Conservation (phyloP, 1,140 invertebrate species). For the Solen grandis region DNA sequence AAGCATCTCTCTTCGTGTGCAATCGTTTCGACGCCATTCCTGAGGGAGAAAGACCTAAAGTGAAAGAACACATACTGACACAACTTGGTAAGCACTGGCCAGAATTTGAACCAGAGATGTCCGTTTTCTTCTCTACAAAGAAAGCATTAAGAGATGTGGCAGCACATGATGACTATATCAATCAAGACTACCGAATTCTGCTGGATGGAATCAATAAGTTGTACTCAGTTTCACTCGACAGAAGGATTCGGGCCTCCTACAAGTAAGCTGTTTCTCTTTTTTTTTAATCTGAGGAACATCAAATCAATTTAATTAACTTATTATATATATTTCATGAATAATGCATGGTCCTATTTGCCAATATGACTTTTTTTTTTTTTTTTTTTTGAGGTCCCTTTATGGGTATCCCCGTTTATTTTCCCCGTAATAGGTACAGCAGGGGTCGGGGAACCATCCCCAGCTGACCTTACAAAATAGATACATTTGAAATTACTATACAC, state of each 20-base stretch:
- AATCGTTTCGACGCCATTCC: constrained; percentile 68
- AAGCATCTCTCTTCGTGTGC: constrained; percentile 66
- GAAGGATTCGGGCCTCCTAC: constrained; percentile 57
- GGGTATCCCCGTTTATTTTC: no score
- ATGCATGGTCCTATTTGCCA: no score
- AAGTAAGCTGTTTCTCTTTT: constrained; percentile 62
- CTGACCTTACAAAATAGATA: no score
- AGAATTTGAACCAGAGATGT: constrained; percentile 55
- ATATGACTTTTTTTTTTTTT: no score
- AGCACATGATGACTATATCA: constrained; percentile 52
- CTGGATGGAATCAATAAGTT: constrained; percentile 59
- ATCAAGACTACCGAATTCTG: constrained; percentile 27
- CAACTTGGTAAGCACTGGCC: constrained; percentile 67
- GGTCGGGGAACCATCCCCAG: no score
- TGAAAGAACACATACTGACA: constrained; percentile 57
- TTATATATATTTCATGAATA: no score
- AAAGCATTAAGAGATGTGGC: constrained; percentile 34
- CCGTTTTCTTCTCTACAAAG: constrained; percentile 62
- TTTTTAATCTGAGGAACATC: no score
- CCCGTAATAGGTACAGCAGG: no score
- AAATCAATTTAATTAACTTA: no score
- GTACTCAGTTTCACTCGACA: constrained; percentile 40
- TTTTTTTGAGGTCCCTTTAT: no score
- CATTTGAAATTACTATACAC: no score
- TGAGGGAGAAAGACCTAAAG: constrained; percentile 43